A percentile compares a stretch with the other conserved stretches of the same genome.
phyloP scores from a whole-genome alignment of 2,797 vertebrate genomes.

The Aulostomus chinensis region DNA sequence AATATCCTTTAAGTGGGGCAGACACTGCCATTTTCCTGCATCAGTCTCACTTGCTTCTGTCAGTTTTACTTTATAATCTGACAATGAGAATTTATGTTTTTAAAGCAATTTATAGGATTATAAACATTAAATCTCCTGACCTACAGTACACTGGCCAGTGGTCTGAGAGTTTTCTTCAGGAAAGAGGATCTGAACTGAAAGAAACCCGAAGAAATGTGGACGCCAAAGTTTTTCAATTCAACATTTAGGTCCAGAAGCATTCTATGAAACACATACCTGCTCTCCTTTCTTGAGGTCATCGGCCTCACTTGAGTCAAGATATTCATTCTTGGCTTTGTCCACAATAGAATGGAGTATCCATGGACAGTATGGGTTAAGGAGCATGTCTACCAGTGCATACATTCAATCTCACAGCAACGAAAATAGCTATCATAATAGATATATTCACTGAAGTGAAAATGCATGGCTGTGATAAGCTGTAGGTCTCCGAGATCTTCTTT shows the following conservation, averaged over 20 bases:
- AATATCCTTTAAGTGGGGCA: no score
- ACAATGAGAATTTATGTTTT: no score
- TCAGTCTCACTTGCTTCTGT: no score
- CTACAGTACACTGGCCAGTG: no score
- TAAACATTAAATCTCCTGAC: no score
- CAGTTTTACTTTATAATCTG: no score
- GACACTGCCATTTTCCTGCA: no score
- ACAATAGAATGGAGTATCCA: slow-evolving; percentile 22
- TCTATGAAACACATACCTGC: slow-evolving; percentile 24
- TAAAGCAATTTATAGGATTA: no score
- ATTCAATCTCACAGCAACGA: slow-evolving; percentile 43
- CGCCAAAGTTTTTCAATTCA: no score
- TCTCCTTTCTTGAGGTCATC: slow-evolving; percentile 52
- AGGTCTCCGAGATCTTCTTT: slow-evolving; percentile 9
- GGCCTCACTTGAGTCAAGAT: slow-evolving; percentile 5
- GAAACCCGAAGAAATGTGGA: no score
- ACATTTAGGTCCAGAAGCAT: slow-evolving; percentile 38
- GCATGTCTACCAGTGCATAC: slow-evolving; percentile 42
- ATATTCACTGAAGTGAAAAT: slow-evolving; percentile 43
- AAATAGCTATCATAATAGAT: slow-evolving; percentile 53
- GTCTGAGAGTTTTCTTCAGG: no score
- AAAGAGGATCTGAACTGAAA: no score
- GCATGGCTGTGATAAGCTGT: slow-evolving; percentile 32
- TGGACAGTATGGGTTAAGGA: slow-evolving; percentile 17
- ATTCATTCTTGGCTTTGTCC: slow-evolving; percentile 11